Evolutionary conservation across 35 echinoderm and acorn worm species (phyloP).

Genomic region (Ophioderma brevispina): DNA sequence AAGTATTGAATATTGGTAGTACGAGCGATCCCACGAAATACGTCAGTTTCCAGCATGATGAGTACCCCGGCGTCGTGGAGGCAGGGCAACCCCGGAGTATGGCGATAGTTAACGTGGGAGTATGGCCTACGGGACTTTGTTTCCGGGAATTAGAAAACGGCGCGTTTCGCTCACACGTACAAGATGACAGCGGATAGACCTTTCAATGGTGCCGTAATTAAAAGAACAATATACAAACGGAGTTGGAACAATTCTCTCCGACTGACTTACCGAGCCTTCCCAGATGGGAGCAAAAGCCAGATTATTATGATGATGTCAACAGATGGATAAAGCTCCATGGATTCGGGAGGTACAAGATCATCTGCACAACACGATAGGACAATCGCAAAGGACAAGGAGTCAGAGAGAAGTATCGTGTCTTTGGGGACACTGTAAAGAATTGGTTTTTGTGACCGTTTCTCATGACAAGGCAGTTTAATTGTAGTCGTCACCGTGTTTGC

Average conservation of each 20-base stretch:
- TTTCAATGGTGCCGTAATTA: neutral
- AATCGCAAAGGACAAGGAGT: slow-evolving; percentile 23
- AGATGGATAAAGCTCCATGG: slow-evolving; percentile 34
- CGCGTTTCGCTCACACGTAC: slow-evolving; percentile 2
- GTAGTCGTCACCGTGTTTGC: slow-evolving; percentile 53
- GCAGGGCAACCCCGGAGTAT: neutral
- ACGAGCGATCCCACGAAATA: neutral
- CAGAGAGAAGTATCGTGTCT: slow-evolving; percentile 14
- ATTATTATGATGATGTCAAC: slow-evolving; percentile 35
- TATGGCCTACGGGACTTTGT: neutral
- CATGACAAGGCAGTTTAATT: slow-evolving; percentile 31
- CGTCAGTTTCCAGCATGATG: neutral
- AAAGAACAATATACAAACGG: slow-evolving; percentile 3
- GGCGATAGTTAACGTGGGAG: neutral
- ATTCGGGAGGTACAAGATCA: slow-evolving; percentile 46
- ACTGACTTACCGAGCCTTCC: neutral
- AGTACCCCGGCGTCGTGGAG: neutral
- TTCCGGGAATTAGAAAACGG: too few species aligned
- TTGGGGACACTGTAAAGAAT: slow-evolving; percentile 44
- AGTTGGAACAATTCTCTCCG: neutral
- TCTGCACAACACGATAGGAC: slow-evolving; percentile 17
- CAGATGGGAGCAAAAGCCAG: slow-evolving; percentile 13
- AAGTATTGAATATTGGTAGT: neutral
- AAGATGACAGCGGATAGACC: neutral
- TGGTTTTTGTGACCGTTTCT: slow-evolving; percentile 37